Evolutionary conservation across 2,797 vertebrate genomes (phyloP), one percentile per base, ranked within the genome.

Genomic region (Anguilla pacifica): DNA sequence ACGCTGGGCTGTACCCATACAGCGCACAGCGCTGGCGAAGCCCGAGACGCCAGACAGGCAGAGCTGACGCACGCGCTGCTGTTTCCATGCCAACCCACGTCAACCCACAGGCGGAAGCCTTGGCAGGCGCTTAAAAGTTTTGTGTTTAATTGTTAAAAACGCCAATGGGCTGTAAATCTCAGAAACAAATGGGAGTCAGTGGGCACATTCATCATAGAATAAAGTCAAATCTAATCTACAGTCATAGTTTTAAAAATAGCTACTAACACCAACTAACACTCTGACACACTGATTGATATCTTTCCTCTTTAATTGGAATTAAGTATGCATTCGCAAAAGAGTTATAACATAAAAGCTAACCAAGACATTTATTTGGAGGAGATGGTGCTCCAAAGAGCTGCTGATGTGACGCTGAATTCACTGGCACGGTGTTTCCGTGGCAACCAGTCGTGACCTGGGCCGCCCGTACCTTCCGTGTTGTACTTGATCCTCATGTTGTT

Each of bases 401-500:
- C 74, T 6, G 35, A 79, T 79, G 31, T 70, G 70, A 79, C 35
- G 9, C 35, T 22, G 35, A 46, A 22, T 43, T 1, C 74, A 1
- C 39, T 46, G 74, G 46, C 22, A 25, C 43, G 25, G 39, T 46
- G 43, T 51, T 49, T 51, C 39, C 46, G 1, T 11, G 3, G 25
- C n/a, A 82, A 51, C 19, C 43, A 61, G 46, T n/a, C 2, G 25
- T 43, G 39, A 46, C 35, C 35, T 2, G 31, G 74, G 74, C 46
- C 53, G 84, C 2, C 49, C 79, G 46, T 96, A 97, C 97, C 97
- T 96, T 99, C 99, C 9, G 98, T 99, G 94, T 99, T 99, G 94
- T 99, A 99, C 93, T 99, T 99, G 93, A 98, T 95, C 92, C 98
- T 95, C 99, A 99, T 99, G 93, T 99, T 99, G 93, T 99, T 99